Evolutionary conservation across 2,888 invertebrate species (phyloP).

Genomic region (Bellardia bayeri): DNA sequence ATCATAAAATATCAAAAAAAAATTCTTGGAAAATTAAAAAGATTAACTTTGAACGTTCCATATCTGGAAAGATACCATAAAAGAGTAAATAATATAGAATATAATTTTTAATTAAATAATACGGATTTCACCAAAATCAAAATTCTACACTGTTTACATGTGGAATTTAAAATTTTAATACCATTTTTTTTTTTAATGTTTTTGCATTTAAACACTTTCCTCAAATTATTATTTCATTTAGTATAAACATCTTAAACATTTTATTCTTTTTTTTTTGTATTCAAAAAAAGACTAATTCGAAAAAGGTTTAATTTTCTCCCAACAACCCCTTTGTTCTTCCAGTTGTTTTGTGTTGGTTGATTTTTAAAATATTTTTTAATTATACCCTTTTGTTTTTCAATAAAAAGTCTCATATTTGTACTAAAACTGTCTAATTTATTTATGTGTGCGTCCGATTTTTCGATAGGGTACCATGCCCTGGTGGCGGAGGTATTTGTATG

Average conservation of each 20-base stretch:
- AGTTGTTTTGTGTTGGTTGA: not conserved
- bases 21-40: not conserved
- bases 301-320: conserved; percentile 8
- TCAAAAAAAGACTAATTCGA: conserved; percentile 17
- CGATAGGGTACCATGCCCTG: conserved; percentile 80
- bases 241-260: conserved; percentile 44
- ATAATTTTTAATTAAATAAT: no score
- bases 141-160: no score
- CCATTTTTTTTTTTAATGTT: no score
- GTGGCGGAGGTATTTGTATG: conserved; percentile 80
- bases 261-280: not conserved
- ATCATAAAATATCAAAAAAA: not conserved
- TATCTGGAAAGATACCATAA: no score
- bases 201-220: not conserved
- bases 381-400: conserved; percentile 62
- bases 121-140: no score
- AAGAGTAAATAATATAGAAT: no score
- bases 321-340: conserved; percentile 44
- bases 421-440: conserved; percentile 48
- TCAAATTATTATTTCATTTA: not conserved
- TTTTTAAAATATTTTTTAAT: conserved; percentile 4
- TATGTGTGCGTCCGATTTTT: conserved; percentile 76
- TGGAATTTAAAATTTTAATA: no score
- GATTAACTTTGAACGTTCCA: not conserved
- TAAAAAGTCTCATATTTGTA: conserved; percentile 67